A percentile compares a stretch with the other conserved stretches of the same genome.
Evolutionary conservation across 2,113 vertebrate species (phyloP).

Genomic region (Tenrec ecaudatus): DNA sequence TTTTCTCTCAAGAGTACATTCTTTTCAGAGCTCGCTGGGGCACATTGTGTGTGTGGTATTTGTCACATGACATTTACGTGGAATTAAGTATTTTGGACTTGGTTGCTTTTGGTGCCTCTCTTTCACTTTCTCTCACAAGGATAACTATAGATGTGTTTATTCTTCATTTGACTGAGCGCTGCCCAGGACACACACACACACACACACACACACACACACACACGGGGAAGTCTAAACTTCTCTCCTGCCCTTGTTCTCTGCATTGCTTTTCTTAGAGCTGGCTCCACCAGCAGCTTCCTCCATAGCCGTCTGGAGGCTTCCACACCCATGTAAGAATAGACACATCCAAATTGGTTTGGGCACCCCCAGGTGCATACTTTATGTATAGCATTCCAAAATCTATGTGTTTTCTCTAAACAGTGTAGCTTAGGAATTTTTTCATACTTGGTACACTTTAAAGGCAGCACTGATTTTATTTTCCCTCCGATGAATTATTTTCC

Average conservation of each 20-base stretch:
- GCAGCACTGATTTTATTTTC: not conserved
- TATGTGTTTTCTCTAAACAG: not conserved
- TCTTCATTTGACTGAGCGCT: not conserved
- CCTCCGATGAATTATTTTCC: conserved; percentile 2
- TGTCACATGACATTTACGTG: not conserved
- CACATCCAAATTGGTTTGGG: not conserved
- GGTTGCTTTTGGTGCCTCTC: conserved; percentile 1
- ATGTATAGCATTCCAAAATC: not conserved
- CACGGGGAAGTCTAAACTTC: conserved; percentile 46
- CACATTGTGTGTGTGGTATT: not conserved
- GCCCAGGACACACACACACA: not conserved
- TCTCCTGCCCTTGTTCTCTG: not conserved
- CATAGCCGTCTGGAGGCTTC: not conserved
- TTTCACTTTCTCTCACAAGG: not conserved
- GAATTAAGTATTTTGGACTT: not conserved
- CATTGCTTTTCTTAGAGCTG: not conserved
- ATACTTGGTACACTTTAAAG: conserved; percentile 40
- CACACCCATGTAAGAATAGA: not conserved
- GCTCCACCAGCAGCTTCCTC: not conserved
- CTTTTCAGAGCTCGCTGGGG: not conserved
- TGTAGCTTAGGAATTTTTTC: conserved; percentile 4
- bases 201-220: not conserved
- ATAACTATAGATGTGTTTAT: conserved; percentile 14
- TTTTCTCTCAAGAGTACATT: conserved; percentile 36
- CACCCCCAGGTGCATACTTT: not conserved